phyloP scores from a whole-genome alignment of 2,888 invertebrate species.

The Chaetogeoica ovagalla region DNA sequence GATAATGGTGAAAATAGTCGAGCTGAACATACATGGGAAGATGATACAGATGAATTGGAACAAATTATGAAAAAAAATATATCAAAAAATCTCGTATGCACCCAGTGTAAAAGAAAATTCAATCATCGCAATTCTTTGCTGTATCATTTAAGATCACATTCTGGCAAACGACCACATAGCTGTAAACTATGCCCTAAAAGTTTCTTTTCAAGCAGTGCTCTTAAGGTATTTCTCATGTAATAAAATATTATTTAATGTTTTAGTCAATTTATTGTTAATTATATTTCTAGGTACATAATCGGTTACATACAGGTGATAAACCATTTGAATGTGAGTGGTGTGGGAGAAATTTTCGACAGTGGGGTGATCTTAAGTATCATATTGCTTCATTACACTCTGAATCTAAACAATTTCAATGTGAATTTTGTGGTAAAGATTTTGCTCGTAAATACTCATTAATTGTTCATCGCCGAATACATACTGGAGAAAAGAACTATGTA shows the following conservation, averaged over 20 bases:
- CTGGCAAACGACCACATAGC: conserved; percentile 74
- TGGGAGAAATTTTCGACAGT: conserved; percentile 78
- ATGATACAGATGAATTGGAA: conserved; percentile 59
- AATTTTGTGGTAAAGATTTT: conserved; percentile 86
- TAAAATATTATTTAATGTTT: neutral
- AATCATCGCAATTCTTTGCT: conserved; percentile 80
- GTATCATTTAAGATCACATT: conserved; percentile 80
- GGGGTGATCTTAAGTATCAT: conserved; percentile 88
- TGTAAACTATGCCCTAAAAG: conserved; percentile 81
- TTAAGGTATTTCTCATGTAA: conserved; percentile 66
- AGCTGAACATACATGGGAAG: conserved; percentile 51
- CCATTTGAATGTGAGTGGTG: conserved; percentile 83
- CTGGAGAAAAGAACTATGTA: conserved; percentile 83
- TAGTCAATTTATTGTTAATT: conserved; percentile 38
- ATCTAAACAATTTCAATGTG: conserved; percentile 81
- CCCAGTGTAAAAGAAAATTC: conserved; percentile 74
- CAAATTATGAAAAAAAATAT: conserved; percentile 55
- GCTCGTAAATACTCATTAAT: conserved; percentile 84
- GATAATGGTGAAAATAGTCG: conserved; percentile 53
- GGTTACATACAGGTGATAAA: conserved; percentile 81
- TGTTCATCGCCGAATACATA: conserved; percentile 82
- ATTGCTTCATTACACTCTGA: conserved; percentile 79
- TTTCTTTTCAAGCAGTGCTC: conserved; percentile 79
- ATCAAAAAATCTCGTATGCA: conserved; percentile 63
- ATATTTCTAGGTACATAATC: conserved; percentile 69